Percentiles rank a stretch among this genome's conserved stretches.
These are phyloP conservation scores for Brachionus sp. DNA, from an alignment of 1,140 invertebrate genomes.

Conservation along the genomic window DNA sequence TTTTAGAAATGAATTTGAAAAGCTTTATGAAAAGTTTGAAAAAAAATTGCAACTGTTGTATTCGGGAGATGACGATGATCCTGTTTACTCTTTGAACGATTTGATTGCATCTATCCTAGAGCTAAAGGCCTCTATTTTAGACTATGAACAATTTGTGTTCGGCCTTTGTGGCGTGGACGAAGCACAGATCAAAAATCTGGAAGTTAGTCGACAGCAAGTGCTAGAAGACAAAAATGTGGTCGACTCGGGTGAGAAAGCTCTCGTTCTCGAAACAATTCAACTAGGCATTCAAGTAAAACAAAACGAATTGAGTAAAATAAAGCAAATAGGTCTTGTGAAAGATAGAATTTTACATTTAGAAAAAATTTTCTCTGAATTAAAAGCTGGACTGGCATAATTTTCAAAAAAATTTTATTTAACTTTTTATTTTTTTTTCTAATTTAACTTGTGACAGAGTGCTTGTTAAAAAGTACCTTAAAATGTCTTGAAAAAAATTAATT, in stretches of 20 bases:
- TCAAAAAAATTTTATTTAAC: background rate
- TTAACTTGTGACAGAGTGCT: background rate
- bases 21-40: background rate
- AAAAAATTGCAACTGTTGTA: background rate
- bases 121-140: background rate
- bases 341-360: background rate
- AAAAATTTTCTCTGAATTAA: background rate
- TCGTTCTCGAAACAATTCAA: background rate
- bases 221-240: background rate
- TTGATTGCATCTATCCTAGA: background rate
- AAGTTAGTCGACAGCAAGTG: background rate
- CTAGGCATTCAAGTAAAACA: background rate
- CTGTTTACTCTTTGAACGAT: background rate
- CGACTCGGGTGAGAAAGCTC: background rate
- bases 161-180: background rate
- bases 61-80: background rate
- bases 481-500: background rate
- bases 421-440: background rate
- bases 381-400: background rate
- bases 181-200: slow-evolving; percentile 2
- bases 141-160: background rate
- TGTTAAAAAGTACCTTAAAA: slow-evolving; percentile 3
- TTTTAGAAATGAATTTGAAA: background rate
- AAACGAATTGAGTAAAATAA: background rate
- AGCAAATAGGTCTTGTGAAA: background rate